Evolutionary conservation across 2,797 vertebrate species (phyloP).

Genomic region (Ibycter americanus): DNA sequence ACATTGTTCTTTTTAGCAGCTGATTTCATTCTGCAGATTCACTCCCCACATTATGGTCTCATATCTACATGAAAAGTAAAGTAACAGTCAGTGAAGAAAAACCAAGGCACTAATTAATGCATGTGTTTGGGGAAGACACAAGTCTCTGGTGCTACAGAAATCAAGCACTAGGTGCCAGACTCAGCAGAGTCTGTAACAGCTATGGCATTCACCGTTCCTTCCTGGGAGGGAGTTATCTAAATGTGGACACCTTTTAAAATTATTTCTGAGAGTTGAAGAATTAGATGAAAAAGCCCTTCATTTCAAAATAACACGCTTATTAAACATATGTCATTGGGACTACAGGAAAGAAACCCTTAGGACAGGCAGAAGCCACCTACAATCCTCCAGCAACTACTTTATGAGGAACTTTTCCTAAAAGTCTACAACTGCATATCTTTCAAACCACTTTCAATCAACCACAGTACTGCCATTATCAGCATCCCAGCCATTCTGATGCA

Average conservation of each 20-base stretch:
- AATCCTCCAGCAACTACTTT: not conserved
- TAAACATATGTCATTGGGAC: not conserved
- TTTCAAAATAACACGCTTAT: not conserved
- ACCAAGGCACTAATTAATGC: fast-evolving
- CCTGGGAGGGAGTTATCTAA: not conserved
- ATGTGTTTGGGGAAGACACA: not conserved
- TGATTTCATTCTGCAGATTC: not conserved
- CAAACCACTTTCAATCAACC: not conserved
- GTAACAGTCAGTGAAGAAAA: not conserved
- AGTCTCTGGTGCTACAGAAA: not conserved
- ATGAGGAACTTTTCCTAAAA: not conserved
- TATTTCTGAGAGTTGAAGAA: not conserved
- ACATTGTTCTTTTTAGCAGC: not conserved
- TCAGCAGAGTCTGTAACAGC: not conserved
- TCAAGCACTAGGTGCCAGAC: not conserved
- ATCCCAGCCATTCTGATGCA: not conserved
- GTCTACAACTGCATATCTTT: not conserved
- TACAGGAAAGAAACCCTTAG: not conserved
- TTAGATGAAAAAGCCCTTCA: not conserved
- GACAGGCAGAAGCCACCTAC: not conserved
- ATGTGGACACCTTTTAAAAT: not conserved
- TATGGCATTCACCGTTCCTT: not conserved
- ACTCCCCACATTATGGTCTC: not conserved
- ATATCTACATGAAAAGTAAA: not conserved
- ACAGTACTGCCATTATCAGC: not conserved